Percentiles rank a stretch among this genome's conserved stretches.
Conservation (phyloP, 2,888 invertebrate genomes). For the Leptopilina syphax region DNA sequence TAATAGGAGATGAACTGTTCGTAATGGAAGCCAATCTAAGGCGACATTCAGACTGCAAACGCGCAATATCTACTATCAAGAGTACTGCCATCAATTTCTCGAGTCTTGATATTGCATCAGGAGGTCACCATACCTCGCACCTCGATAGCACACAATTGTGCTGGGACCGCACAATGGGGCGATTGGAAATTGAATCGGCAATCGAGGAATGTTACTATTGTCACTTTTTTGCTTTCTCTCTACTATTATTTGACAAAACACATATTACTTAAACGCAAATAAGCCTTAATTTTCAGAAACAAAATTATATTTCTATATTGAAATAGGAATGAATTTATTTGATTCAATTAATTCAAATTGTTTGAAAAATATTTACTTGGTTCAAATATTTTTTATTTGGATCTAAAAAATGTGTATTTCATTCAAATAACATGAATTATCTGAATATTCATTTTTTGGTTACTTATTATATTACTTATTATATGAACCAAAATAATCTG, state of each 20-base stretch:
- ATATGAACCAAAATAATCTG: too few relatives aligned
- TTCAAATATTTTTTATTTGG: too few relatives aligned
- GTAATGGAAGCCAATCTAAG: slow-evolving; percentile 44
- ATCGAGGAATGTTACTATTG: slow-evolving; percentile 3
- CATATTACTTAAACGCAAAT: background rate
- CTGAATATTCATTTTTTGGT: too few relatives aligned
- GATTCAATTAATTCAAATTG: too few relatives aligned
- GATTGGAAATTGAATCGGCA: slow-evolving; percentile 20
- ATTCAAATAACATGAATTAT: too few relatives aligned
- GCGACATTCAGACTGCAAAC: slow-evolving; percentile 10
- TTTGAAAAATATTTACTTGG: too few relatives aligned
- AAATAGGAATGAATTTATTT: too few relatives aligned
- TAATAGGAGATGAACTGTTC: slow-evolving; percentile 11
- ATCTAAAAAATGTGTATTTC: too few relatives aligned
- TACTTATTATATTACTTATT: too few relatives aligned
- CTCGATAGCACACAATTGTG: slow-evolving; percentile 25
- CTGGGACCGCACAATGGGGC: slow-evolving; percentile 17
- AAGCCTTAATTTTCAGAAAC: background rate
- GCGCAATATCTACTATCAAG: background rate
- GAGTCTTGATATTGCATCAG: slow-evolving; percentile 42
- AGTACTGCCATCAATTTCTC: slow-evolving; percentile 44
- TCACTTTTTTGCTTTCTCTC: background rate
- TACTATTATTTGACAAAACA: too few relatives aligned
- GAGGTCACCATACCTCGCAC: slow-evolving; percentile 1
- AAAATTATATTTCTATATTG: background rate